phyloP scores from a whole-genome alignment of 2,888 invertebrate species.

The Macrophya alboannulata region DNA sequence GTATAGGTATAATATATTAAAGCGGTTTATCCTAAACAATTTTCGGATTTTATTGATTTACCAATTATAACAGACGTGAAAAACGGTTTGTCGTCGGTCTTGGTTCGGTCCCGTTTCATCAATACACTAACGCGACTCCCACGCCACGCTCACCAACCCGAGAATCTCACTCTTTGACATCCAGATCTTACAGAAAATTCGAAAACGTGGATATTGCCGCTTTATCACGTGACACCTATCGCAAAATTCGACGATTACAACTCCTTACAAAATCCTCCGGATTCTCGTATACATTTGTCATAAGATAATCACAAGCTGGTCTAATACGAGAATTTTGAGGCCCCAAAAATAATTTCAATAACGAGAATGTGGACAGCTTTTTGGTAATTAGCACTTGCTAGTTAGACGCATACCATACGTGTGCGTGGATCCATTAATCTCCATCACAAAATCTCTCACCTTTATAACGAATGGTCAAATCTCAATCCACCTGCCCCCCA shows the following conservation, averaged over 20 bases:
- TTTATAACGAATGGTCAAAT: neutral
- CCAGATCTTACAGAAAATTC: neutral
- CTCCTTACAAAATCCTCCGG: neutral
- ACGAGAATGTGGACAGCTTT: neutral
- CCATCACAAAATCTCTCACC: constrained; percentile 12
- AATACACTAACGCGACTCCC: neutral
- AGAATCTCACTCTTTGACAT: constrained; percentile 24
- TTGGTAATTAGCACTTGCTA: constrained; percentile 39
- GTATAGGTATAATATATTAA: neutral
- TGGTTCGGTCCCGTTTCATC: neutral
- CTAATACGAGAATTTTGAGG: neutral
- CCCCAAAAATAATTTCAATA: neutral
- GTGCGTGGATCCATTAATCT: constrained; percentile 12
- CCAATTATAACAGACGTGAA: constrained; percentile 29
- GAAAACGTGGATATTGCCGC: neutral
- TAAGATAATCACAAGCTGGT: neutral
- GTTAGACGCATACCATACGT: neutral
- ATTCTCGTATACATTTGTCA: neutral
- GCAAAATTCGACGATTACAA: neutral
- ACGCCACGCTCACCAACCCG: neutral
- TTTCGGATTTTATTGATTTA: neutral
- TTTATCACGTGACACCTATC: constrained; percentile 4
- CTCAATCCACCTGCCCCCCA: neutral
- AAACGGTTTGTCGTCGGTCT: neutral
- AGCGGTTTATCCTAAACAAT: constrained; percentile 18